phyloP scores from a whole-genome alignment of 1,140 invertebrate genomes.

The Cotesia glomerata region DNA sequence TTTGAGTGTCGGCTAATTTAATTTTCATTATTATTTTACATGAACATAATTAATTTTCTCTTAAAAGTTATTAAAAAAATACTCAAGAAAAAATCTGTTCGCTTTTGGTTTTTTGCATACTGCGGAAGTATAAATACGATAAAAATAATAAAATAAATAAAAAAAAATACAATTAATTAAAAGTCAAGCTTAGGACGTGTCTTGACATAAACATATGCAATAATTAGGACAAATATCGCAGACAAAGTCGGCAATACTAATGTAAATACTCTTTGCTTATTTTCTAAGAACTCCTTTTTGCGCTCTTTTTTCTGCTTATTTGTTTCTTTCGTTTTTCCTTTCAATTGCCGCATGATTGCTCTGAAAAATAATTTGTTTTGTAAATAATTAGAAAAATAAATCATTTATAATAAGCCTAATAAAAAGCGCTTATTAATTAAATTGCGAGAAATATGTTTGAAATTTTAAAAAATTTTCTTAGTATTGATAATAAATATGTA shows the following conservation, averaged over 20 bases:
- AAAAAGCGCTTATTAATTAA: too few species aligned
- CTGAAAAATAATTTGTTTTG: constrained; percentile 7
- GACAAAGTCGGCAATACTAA: constrained; percentile 75
- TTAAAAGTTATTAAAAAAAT: too few species aligned
- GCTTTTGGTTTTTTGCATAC: neutral
- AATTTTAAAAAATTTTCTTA: too few species aligned
- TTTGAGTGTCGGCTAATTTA: too few species aligned
- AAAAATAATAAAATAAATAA: too few species aligned
- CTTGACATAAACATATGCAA: constrained; percentile 78
- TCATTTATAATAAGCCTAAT: neutral
- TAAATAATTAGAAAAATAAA: neutral
- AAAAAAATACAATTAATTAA: constrained; percentile 33
- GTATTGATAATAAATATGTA: neutral
- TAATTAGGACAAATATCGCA: constrained; percentile 74
- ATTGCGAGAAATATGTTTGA: too few species aligned
- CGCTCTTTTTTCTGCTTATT: constrained; percentile 83
- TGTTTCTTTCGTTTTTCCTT: constrained; percentile 81
- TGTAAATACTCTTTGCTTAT: constrained; percentile 77
- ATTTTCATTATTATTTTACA: too few species aligned
- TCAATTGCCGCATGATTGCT: constrained; percentile 74
- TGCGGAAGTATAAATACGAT: neutral
- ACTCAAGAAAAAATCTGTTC: too few species aligned
- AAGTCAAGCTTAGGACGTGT: constrained; percentile 69
- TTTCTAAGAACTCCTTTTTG: constrained; percentile 81
- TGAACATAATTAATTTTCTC: too few species aligned